Evolutionary conservation across 92 coral and sea anemone species (phyloP), one percentile per base, ranked within the genome.

Genomic region (Epizoanthus rinbou): DNA sequence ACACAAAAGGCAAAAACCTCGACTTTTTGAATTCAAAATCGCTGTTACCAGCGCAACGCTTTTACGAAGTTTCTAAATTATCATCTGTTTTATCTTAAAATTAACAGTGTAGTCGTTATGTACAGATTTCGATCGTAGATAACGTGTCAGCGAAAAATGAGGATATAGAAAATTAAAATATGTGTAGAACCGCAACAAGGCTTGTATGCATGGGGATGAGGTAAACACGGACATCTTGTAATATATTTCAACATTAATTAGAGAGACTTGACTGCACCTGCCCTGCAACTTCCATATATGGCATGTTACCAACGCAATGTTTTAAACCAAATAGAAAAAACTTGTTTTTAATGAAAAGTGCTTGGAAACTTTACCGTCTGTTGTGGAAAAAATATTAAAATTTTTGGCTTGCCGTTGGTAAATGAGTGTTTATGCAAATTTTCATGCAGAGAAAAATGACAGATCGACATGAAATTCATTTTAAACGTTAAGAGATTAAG

Each of bases 191-290:
- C 81, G 28, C 81, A 75, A 58, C 68, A 75, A 71, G 56, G 31
- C 62, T 23, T 75, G 57, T 75, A 57, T 57, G 80, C 80, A 65
- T 57, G 58, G 65, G 31, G 19, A 71, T 56, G 58, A 17, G 16
- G 50, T 62, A 78, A 39, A 62, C 54, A 78, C 71, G 66, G 60
- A 18, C 25, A n/a, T 33, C 57, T 78, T 62, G 57, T 60, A 78
- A 78, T 78, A 47, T n/a, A 78, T 78, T 41, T 78, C 82, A 62
- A 78, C 82, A 78, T 78, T 78, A 78, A 78, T 78, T 78, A 78
- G 82, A 78, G 43, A 78, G 56, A 78, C 24, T 18, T 13, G 35
- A 22, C 71, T 60, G 82, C 82, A 78, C 82, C 82, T 78, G 82
- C 58, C 39, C 22, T 39, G 50, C 18, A 7, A 78, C 25, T 2